Evolutionary conservation across 2,888 invertebrate genomes (phyloP).

Genomic region (Eristalinus sepulchralis): DNA sequence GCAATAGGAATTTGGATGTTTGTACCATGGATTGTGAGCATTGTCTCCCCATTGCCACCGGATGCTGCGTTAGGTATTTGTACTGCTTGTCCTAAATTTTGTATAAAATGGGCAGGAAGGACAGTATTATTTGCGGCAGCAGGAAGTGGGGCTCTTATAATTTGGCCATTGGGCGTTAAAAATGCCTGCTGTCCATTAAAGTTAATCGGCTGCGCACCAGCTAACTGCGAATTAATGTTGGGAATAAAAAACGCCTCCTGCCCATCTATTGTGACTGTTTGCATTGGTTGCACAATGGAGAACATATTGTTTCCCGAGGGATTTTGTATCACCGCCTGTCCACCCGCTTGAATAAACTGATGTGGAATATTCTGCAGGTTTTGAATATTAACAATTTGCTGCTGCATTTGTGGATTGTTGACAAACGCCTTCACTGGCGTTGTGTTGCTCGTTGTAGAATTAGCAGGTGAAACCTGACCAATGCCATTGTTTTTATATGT

Average conservation of each 20-base stretch:
- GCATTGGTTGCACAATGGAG: constrained; percentile 88
- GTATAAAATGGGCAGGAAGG: constrained; percentile 86
- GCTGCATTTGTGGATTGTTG: constrained; percentile 72
- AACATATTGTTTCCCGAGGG: constrained; percentile 78
- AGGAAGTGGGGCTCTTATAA: constrained; percentile 86
- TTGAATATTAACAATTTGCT: constrained; percentile 73
- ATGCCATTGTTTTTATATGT: constrained; percentile 69
- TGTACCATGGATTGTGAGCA: constrained; percentile 83
- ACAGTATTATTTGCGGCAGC: constrained; percentile 77
- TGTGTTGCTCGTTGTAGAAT: constrained; percentile 61
- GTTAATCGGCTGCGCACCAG: constrained; percentile 82
- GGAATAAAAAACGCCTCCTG: constrained; percentile 96
- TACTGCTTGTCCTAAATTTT: constrained; percentile 86
- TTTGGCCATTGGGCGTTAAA: constrained; percentile 84
- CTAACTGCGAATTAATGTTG: constrained; percentile 83
- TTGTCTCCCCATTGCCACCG: constrained; percentile 76
- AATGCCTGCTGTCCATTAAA: constrained; percentile 83
- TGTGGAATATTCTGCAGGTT: constrained; percentile 73
- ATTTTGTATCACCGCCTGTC: constrained; percentile 73
- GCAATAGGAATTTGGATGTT: constrained; percentile 83
- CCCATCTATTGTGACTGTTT: constrained; percentile 95
- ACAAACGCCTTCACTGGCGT: constrained; percentile 73
- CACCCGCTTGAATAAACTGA: constrained; percentile 75
- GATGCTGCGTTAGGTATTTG: constrained; percentile 84
- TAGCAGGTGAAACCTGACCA: constrained; percentile 70